Evolutionary conservation across 2,113 vertebrate genomes (phyloP).

Genomic region (Oreochromis tanganicae): DNA sequence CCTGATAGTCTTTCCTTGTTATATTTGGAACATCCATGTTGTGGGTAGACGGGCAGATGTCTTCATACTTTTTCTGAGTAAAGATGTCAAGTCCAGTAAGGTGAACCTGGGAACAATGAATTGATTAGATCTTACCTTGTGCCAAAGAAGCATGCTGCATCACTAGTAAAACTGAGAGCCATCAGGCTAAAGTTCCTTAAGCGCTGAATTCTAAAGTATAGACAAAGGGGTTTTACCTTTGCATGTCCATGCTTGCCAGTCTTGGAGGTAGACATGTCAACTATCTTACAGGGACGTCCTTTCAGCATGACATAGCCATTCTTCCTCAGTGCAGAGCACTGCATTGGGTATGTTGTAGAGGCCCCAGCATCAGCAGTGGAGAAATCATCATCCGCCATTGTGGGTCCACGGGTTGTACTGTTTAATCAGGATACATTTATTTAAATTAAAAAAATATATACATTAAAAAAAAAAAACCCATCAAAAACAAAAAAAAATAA

Average conservation of each 20-base stretch:
- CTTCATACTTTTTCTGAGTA: conserved; percentile 89
- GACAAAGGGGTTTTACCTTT: conserved; percentile 72
- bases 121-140: not conserved
- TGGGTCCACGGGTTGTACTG: not conserved
- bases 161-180: not conserved
- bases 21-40: conserved; percentile 94
- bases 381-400: conserved; percentile 82
- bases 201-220: not conserved
- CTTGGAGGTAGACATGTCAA: conserved; percentile 92
- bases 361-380: conserved; percentile 79
- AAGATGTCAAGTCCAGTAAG: conserved; percentile 90
- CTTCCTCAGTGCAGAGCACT: conserved; percentile 90
- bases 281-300: conserved; percentile 87
- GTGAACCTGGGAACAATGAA: conserved; percentile 78
- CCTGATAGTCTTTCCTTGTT: conserved; percentile 85
- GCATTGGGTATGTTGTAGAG: conserved; percentile 82
- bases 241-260: conserved; percentile 95
- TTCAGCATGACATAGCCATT: conserved; percentile 88
- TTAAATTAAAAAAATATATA: not conserved
- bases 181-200: not conserved
- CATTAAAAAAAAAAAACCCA: not conserved
- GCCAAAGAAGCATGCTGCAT: not conserved
- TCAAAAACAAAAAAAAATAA: too few relatives aligned
- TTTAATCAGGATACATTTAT: not conserved
- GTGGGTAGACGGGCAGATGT: conserved; percentile 93